Percentiles rank a stretch among this genome's conserved stretches.
These are phyloP conservation scores for Nemapogon koenigi DNA, from an alignment of 2,888 invertebrate genomes.

Conservation along the genomic window DNA sequence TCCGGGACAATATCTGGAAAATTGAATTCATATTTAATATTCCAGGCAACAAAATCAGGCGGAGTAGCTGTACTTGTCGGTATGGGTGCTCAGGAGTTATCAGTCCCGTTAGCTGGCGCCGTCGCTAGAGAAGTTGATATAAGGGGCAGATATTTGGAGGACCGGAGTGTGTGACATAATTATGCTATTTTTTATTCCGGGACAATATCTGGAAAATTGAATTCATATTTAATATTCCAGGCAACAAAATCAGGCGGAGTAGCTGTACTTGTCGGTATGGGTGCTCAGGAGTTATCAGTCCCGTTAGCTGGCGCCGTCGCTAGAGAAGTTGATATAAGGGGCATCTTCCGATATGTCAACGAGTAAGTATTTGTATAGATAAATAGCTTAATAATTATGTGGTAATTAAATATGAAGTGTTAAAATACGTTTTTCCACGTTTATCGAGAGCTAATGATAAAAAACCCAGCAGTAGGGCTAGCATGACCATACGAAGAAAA, in stretches of 20 bases:
- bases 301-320: conserved; percentile 83
- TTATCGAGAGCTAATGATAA: too few species aligned
- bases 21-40: conserved; percentile 17
- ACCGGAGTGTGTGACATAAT: too few species aligned
- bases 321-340: conserved; percentile 90
- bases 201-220: too few species aligned
- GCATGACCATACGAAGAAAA: too few species aligned
- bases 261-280: conserved; percentile 88
- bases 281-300: conserved; percentile 76
- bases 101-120: conserved; percentile 82
- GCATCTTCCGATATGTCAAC: conserved; percentile 92
- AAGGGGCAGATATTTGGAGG: too few species aligned
- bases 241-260: conserved; percentile 87
- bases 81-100: conserved; percentile 80
- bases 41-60: conserved; percentile 84
- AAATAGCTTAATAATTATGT: too few species aligned
- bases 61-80: conserved; percentile 90
- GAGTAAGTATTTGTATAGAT: conserved; percentile 79
- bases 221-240: conserved; percentile 52
- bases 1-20: too few species aligned
- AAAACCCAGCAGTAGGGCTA: too few species aligned
- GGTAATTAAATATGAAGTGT: too few species aligned
- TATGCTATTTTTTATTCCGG: too few species aligned
- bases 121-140: conserved; percentile 89
- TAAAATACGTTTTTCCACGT: too few species aligned